Evolutionary conservation across 2,113 vertebrate genomes (phyloP).

Genomic region (Cromileptes altivelis): DNA sequence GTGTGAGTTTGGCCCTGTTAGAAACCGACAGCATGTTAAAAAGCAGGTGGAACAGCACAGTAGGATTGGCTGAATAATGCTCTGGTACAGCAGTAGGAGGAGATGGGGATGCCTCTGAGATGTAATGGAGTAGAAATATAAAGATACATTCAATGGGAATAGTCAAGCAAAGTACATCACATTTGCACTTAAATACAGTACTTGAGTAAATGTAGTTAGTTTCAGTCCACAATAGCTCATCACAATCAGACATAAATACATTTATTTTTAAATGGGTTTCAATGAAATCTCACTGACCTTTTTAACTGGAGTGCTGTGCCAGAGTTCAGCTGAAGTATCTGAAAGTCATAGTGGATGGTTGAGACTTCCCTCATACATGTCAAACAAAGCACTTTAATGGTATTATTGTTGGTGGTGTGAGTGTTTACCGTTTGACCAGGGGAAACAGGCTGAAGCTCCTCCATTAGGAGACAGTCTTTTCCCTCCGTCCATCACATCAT

Average conservation of each 20-base stretch:
- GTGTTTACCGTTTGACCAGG: slow-evolving; percentile 45
- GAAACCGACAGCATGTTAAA: too few relatives aligned
- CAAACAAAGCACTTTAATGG: not conserved
- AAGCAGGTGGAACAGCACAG: too few relatives aligned
- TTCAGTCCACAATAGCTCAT: too few relatives aligned
- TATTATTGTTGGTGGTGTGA: not conserved
- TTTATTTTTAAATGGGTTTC: not conserved
- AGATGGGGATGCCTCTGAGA: too few relatives aligned
- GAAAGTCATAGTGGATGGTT: not conserved
- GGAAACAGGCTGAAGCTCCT: not conserved
- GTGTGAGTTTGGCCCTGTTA: too few relatives aligned
- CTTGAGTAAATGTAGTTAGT: too few relatives aligned
- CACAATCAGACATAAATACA: not conserved
- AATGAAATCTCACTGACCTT: slow-evolving; percentile 20
- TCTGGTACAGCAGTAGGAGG: too few relatives aligned
- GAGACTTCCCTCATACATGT: not conserved
- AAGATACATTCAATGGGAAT: too few relatives aligned
- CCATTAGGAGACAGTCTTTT: slow-evolving; percentile 2
- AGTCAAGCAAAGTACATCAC: too few relatives aligned
- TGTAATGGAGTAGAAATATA: too few relatives aligned
- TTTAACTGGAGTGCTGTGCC: slow-evolving; percentile 70
- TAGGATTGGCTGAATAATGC: too few relatives aligned
- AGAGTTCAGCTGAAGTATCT: slow-evolving; percentile 36
- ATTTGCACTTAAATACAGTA: too few relatives aligned
- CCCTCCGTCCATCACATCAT: slow-evolving; percentile 50